Base-by-base conservation (phyloP, 2,888 invertebrate species). In the Proisotoma minuta region DNA sequence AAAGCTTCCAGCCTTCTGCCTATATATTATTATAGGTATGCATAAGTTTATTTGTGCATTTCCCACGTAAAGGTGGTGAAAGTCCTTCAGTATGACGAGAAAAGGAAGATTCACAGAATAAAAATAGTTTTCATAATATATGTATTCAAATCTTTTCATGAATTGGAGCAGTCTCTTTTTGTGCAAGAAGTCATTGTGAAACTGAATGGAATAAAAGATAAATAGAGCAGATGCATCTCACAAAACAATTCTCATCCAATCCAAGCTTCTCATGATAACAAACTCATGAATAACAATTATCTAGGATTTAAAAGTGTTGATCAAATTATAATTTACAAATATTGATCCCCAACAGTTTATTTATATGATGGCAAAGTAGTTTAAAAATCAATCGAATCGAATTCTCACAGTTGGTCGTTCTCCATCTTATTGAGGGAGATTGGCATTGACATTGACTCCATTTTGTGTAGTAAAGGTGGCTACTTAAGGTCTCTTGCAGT, bases 341-440 rank as follows among this genome's bases (percentile, higher is more conserved):
- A n/a, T n/a, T n/a, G n/a, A n/a, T n/a, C n/a, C n/a, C n/a, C n/a
- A n/a, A 15, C 8, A 34, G 34, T 34, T 34, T 34, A 34, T 34
- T 34, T 34, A 34, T 15, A 34, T 10, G 34, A 34, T 34, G 15
- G 34, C 34, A 56, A 53, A 62, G 57, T 60, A 51, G 59, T 59
- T 65, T 65, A 65, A 65, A 65, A 65, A 57, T 22, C 65, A 65
- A 65, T 65, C 65, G 65, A 65, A 60, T 62, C 65, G 65, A 65
- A 65, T 65, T 65, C 62, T 65, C 65, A 65, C 65, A 52, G 59
- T 39, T 57, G 28, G 29, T 24, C 54, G 10, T n/a, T 22, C 34
- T 47, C 18, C 43, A 57, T 57, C n/a, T n/a, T n/a, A n/a, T n/a
- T n/a, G n/a, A n/a, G n/a, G n/a, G n/a, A n/a, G n/a, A n/a, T n/a